These are phyloP conservation scores for Lepidochrysops patricia DNA, from an alignment of 2,888 invertebrate genomes.

Conservation along the genomic window DNA sequence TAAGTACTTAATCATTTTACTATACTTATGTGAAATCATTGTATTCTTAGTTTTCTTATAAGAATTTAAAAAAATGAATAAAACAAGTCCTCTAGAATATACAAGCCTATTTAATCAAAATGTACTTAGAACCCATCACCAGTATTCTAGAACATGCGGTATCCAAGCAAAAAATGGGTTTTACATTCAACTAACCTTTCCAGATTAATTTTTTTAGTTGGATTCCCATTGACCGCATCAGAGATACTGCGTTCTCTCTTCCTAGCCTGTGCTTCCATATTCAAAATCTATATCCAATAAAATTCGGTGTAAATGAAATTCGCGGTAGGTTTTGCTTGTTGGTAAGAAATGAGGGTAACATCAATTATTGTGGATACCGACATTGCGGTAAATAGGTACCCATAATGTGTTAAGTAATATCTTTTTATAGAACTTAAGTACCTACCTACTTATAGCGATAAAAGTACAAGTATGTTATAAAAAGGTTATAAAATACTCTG, in stretches of 20 bases:
- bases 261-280: conserved; percentile 29
- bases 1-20: no score
- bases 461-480: no score
- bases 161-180: background rate
- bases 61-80: background rate
- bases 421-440: no score
- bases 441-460: no score
- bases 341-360: background rate
- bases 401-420: no score
- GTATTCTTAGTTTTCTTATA: no score
- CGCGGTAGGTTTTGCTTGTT: conserved; percentile 6
- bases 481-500: no score
- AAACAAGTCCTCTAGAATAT: background rate
- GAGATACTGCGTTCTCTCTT: conserved; percentile 55
- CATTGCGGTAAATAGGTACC: no score
- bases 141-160: background rate
- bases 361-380: background rate
- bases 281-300: conserved; percentile 21
- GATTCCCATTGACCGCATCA: conserved; percentile 42
- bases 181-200: conserved; percentile 40
- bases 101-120: background rate
- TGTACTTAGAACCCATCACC: background rate
- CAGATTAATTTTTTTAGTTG: conserved; percentile 43
- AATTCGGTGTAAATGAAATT: conserved; percentile 6
- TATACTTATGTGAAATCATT: no score